phyloP scores from a whole-genome alignment of 1,140 invertebrate genomes.

The Ceratina australensis region DNA sequence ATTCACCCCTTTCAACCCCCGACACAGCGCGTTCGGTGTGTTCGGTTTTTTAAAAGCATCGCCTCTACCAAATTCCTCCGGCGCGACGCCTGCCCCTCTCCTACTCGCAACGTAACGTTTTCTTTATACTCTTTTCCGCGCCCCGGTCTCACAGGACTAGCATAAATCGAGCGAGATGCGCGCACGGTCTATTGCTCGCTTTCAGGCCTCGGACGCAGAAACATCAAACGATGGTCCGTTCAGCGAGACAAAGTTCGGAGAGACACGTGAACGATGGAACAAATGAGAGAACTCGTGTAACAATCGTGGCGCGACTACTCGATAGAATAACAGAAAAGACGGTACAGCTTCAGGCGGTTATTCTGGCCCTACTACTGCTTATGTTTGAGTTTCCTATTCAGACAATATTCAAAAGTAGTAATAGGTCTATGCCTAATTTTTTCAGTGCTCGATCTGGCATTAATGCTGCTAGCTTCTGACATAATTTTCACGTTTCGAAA shows the following conservation, averaged over 20 bases:
- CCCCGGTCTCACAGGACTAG: background rate
- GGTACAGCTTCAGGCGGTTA: no score
- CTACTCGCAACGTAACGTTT: background rate
- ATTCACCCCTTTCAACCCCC: conserved; percentile 56
- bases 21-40: conserved; percentile 33
- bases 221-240: conserved; percentile 55
- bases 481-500: no score
- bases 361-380: no score
- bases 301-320: conserved; percentile 27
- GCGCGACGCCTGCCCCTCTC: background rate
- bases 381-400: no score
- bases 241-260: conserved; percentile 2
- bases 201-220: conserved; percentile 41
- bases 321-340: conserved; percentile 3
- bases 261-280: background rate
- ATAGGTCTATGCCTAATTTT: no score
- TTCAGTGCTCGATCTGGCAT: no score
- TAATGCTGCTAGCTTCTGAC: no score
- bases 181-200: conserved; percentile 45
- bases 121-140: background rate
- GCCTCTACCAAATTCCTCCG: conserved; percentile 14
- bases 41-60: conserved; percentile 62
- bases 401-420: no score
- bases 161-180: conserved; percentile 31
- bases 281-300: background rate